Conservation (phyloP, 2,113 vertebrate genomes). For the Hassar affinis region DNA sequence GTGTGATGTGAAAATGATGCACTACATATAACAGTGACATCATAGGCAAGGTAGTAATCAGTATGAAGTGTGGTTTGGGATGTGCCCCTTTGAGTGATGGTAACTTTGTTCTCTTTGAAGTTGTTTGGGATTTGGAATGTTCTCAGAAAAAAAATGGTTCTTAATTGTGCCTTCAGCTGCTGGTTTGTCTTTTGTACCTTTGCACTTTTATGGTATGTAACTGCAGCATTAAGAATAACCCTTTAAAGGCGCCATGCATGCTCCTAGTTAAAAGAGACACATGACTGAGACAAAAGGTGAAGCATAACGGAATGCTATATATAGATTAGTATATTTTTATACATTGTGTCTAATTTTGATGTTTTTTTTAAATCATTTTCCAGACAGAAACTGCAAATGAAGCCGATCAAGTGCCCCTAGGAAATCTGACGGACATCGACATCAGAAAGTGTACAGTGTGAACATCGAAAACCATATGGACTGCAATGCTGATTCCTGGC, state of each 20-base stretch:
- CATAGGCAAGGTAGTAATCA: background rate
- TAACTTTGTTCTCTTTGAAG: background rate
- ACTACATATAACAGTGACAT: background rate
- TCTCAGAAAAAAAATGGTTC: too few relatives aligned
- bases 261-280: background rate
- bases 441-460: background rate
- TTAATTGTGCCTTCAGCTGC: too few relatives aligned
- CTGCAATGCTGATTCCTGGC: background rate
- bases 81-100: background rate
- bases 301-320: background rate
- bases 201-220: background rate
- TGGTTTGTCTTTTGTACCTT: background rate
- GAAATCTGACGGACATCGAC: slow-evolving; percentile 1
- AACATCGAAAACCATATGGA: slow-evolving; percentile 8
- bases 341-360: background rate
- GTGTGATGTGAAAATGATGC: background rate
- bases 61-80: background rate
- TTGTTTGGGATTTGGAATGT: background rate
- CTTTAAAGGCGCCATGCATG: background rate
- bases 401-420: background rate
- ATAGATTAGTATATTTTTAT: background rate
- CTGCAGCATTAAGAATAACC: background rate
- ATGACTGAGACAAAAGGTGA: background rate
- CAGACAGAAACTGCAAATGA: slow-evolving; percentile 25
- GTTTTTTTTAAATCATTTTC: background rate